Percentiles rank a stretch among this genome's conserved stretches.
These are phyloP conservation scores for Takifugu rubripes DNA, from an alignment of 2,797 vertebrate genomes.

Conservation along the genomic window DNA sequence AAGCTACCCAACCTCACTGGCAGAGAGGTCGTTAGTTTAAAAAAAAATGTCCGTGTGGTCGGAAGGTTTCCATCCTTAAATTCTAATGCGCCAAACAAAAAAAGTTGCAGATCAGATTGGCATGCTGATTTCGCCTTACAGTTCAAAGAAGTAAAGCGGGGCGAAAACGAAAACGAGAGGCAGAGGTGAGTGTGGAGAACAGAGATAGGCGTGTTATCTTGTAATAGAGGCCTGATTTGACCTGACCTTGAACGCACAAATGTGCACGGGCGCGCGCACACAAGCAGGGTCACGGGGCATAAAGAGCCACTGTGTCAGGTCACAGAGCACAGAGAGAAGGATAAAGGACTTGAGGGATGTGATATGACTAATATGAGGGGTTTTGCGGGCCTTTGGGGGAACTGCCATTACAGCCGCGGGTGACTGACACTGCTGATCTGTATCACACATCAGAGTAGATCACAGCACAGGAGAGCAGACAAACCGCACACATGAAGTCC, in stretches of 20 bases:
- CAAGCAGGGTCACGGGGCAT: constrained; percentile 64
- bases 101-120: constrained; percentile 7
- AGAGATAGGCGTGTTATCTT: constrained; percentile 67
- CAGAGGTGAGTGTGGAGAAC: constrained; percentile 57
- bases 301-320: constrained; percentile 74
- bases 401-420: constrained; percentile 68
- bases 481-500: constrained; percentile 43
- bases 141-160: constrained; percentile 31
- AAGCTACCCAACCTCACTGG: constrained; percentile 19
- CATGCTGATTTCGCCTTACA: too few species aligned
- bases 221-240: constrained; percentile 60
- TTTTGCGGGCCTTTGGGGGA: constrained; percentile 65
- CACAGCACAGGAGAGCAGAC: constrained; percentile 54
- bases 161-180: constrained; percentile 18
- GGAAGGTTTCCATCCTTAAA: too few species aligned
- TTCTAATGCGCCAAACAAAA: background rate
- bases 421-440: constrained; percentile 78
- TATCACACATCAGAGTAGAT: constrained; percentile 71
- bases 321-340: constrained; percentile 67
- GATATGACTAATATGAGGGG: constrained; percentile 81
- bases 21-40: constrained; percentile 3
- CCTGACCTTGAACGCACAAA: constrained; percentile 67
- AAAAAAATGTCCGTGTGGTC: background rate
- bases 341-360: constrained; percentile 75
- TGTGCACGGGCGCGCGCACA: constrained; percentile 15